These are phyloP conservation scores for Sylvia borin DNA, from an alignment of 2,797 vertebrate genomes.

Conservation along the genomic window DNA sequence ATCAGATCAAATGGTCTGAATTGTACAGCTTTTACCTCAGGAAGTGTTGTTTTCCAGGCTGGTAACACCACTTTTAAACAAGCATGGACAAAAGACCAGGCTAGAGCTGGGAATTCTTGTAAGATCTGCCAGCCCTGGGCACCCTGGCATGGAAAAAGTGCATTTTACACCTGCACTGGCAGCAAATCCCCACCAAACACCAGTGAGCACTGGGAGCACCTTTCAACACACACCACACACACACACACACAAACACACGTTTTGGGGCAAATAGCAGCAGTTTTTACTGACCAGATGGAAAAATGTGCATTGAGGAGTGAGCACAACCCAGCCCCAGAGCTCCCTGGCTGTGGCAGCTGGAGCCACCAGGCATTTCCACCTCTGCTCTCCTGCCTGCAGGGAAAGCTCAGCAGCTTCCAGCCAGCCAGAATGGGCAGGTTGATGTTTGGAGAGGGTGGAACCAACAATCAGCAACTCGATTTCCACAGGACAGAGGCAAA, in stretches of 20 bases:
- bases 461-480: constrained; percentile 53
- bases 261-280: neutral
- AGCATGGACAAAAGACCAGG: accelerated
- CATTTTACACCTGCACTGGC: neutral
- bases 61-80: neutral
- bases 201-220: neutral
- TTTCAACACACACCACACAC: neutral
- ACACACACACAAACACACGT: neutral
- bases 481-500: constrained; percentile 60
- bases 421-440: neutral
- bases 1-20: neutral
- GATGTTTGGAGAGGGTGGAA: neutral
- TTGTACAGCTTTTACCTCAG: neutral
- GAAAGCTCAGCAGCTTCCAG: neutral
- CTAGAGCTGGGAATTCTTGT: neutral
- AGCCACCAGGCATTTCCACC: neutral
- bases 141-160: neutral
- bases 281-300: neutral
- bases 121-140: neutral
- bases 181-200: neutral
- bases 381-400: neutral
- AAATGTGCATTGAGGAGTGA: neutral
- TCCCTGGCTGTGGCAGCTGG: neutral
- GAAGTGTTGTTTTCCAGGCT: neutral
- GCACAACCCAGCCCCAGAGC: neutral